phyloP scores from a whole-genome alignment of 92 coral and sea anemone species.

The Phenganax stokvisi region DNA sequence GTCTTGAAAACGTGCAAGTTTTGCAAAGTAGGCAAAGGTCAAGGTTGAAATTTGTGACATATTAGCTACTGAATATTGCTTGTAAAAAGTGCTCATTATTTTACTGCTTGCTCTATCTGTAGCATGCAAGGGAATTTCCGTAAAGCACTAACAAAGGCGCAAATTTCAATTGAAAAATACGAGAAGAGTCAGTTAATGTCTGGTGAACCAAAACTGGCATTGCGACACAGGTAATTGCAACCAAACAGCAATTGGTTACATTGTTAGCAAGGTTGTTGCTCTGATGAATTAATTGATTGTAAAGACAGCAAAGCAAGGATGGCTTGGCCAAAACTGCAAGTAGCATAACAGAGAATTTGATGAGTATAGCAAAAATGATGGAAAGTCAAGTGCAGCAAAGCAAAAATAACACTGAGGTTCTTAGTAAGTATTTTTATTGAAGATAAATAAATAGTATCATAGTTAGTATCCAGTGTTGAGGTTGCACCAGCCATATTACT shows the following conservation, averaged over 20 bases:
- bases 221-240: constrained; percentile 65
- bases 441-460: too few relatives aligned
- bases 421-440: constrained; percentile 51
- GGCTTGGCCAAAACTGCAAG: constrained; percentile 78
- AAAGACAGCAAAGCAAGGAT: constrained; percentile 79
- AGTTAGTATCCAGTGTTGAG: too few relatives aligned
- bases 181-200: constrained; percentile 73
- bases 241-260: not conserved
- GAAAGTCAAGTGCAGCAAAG: constrained; percentile 76
- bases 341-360: constrained; percentile 77
- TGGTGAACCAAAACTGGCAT: constrained; percentile 43
- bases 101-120: not conserved
- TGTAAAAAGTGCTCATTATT: too few relatives aligned
- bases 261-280: not conserved
- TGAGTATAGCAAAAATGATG: constrained; percentile 83
- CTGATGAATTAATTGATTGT: not conserved
- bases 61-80: too few relatives aligned
- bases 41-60: too few relatives aligned
- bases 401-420: constrained; percentile 58
- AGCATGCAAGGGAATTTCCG: constrained; percentile 81
- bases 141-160: constrained; percentile 75
- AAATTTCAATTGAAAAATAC: constrained; percentile 70
- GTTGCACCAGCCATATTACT: too few relatives aligned
- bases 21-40: not conserved
- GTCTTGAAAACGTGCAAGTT: not conserved